Evolutionary conservation across 2,888 invertebrate species (phyloP), one percentile per base, ranked within the genome.

Genomic region (Entomobrya proxima): DNA sequence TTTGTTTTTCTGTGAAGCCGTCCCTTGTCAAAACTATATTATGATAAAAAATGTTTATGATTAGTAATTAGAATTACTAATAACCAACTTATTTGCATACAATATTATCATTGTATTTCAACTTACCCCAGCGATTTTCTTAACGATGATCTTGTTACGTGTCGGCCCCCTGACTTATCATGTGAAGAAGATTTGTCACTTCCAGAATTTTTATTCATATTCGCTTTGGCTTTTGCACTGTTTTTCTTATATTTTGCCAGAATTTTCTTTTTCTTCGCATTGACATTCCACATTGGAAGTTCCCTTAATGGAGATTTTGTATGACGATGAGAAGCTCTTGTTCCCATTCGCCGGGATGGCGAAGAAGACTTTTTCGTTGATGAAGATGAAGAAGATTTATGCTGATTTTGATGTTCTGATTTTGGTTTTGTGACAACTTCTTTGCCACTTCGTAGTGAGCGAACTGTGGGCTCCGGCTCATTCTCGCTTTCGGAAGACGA

Each of bases 1-100:
- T 95, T 96, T 0, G 95, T 95, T 91, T 95, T 95, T 44, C 95
- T 92, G 11, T 94, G 88, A 3, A 91, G 91, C n/a, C 91, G 85
- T 21, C 88, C 85, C 37, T 40, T 76, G 13, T 37, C 67, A 55
- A 64, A 82, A n/a, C 81, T 81, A 44, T 2, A 72, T 30, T 24
- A 13, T 30, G 13, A 50, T 27, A 24, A 15, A 72, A 21, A 35
- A 35, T 44, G 44, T 35, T 35, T 3, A n/a, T 18, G 37, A 24
- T 32, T 74, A 37, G 27, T 74, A 67, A 3, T 67, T 32, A 37
- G 11, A 15, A 52, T n/a, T 52, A 74, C 50, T 27, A 35, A 6
- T 55, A 61, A 67, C 7, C 30, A 61, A 61, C 2, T 32, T 61
- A 61, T n/a, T n/a, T n/a, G n/a, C n/a, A n/a, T n/a, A n/a, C n/a